Evolutionary conservation across 1,140 invertebrate genomes (phyloP), one percentile per base, ranked within the genome.

Genomic region (Cryptotermes secundus): DNA sequence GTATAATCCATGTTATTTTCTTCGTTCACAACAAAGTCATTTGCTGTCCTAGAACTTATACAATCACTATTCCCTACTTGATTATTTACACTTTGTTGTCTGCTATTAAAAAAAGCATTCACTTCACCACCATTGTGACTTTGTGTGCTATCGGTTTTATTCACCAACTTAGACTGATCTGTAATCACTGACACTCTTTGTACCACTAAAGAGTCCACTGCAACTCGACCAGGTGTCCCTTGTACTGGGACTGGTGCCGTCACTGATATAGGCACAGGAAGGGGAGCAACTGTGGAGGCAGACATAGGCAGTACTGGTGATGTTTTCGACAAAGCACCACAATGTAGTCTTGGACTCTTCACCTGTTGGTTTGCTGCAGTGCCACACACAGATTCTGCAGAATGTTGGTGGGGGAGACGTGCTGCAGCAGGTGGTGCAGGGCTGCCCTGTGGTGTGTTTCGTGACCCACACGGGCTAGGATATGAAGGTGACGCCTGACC

Each of bases 391-490:
- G 36, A 26, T 4, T 82, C 83, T 34, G 90, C 88, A 45, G 85
- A 86, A 36, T 86, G 85, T 16, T 88, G 87, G 59, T 89, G 88
- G 35, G 89, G 90, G 85, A 92, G 90, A 79, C 91, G 87, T 42
- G 90, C 89, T 81, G 91, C 89, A 22, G 91, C 91, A 81, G 92
- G 91, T 86, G 92, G 90, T 83, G 92, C 91, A 38, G 93, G 93
- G 88, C 92, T 93, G 86, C 91, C 91, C 85, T 93, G 92, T 83
- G 90, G 92, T 88, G 90, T 93, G 89, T 90, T 92, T 86, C 90
- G 91, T 80, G 90, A 92, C 31, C 84, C 82, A 87, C 89, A 91
- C 86, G 86, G 89, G 86, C 90, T 92, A 80, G 91, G 90, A 53
- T 91, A 90, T 34, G 91, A 91, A 65, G 93, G 92, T 79, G 92